Conservation (phyloP, 2,888 invertebrate genomes). For the Coenonympha arcania region DNA sequence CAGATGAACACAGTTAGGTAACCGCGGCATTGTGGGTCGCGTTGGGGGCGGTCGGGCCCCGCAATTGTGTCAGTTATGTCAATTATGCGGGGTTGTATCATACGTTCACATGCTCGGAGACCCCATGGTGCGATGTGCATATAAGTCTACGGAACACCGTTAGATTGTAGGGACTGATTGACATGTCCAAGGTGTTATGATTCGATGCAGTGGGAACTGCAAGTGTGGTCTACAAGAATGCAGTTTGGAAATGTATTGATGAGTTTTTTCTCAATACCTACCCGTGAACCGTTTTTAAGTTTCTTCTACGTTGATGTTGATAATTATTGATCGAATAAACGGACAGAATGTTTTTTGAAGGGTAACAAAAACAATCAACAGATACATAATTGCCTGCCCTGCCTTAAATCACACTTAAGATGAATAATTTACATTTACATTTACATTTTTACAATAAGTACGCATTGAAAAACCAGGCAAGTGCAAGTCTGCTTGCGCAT, state of each 20-base stretch:
- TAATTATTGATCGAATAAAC: too few species aligned
- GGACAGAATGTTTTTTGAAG: too few species aligned
- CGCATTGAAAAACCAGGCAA: too few species aligned
- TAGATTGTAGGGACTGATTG: conserved; percentile 31
- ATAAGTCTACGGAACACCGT: too few species aligned
- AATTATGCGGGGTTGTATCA: conserved; percentile 37
- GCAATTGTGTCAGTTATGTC: conserved; percentile 55
- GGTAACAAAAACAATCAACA: too few species aligned
- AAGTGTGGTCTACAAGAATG: conserved; percentile 27
- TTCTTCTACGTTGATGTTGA: not conserved
- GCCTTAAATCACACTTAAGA: too few species aligned
- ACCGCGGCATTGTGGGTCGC: conserved; percentile 17
- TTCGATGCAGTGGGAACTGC: conserved; percentile 23
- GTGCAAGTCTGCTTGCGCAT: too few species aligned
- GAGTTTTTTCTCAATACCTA: not conserved
- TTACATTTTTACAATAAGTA: too few species aligned
- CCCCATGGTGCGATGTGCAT: not conserved
- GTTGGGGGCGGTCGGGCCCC: conserved; percentile 42
- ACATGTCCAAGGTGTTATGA: conserved; percentile 32
- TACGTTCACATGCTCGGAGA: not conserved
- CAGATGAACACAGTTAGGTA: conserved; percentile 26
- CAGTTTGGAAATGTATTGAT: not conserved
- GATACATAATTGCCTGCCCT: too few species aligned
- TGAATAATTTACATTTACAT: too few species aligned
- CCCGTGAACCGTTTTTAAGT: not conserved